Conservation (phyloP, 2,113 vertebrate genomes). For the Gymnarchus niloticus region DNA sequence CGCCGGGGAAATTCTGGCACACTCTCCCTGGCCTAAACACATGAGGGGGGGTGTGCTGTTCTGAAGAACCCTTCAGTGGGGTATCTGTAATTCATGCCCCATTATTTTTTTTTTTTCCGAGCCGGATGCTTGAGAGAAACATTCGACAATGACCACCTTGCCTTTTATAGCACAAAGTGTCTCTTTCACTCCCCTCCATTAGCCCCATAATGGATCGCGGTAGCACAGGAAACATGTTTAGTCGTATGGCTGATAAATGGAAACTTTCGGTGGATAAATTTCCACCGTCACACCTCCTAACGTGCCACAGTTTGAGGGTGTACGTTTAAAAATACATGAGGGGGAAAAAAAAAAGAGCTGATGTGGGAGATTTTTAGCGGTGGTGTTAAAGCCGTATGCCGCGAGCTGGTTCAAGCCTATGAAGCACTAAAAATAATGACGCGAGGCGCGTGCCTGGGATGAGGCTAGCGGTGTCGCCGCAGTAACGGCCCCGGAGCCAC, state of each 20-base stretch:
- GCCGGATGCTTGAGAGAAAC: neutral
- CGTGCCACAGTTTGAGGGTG: neutral
- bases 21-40: neutral
- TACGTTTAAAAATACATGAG: neutral
- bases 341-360: neutral
- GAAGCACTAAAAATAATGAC: neutral
- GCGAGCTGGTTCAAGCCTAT: neutral
- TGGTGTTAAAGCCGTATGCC: neutral
- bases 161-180: neutral
- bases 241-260: neutral
- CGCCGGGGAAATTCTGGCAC: neutral
- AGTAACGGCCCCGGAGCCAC: neutral
- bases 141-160: neutral
- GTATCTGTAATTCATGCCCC: neutral
- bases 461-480: neutral
- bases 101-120: neutral
- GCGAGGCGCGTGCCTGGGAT: neutral
- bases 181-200: neutral
- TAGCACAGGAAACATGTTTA: neutral
- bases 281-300: neutral
- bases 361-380: neutral
- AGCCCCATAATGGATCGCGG: neutral
- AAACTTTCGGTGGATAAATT: conserved; percentile 9
- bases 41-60: neutral
- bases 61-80: conserved; percentile 1